Conservation (phyloP, 2,888 invertebrate species). For the Ophraella communa region DNA sequence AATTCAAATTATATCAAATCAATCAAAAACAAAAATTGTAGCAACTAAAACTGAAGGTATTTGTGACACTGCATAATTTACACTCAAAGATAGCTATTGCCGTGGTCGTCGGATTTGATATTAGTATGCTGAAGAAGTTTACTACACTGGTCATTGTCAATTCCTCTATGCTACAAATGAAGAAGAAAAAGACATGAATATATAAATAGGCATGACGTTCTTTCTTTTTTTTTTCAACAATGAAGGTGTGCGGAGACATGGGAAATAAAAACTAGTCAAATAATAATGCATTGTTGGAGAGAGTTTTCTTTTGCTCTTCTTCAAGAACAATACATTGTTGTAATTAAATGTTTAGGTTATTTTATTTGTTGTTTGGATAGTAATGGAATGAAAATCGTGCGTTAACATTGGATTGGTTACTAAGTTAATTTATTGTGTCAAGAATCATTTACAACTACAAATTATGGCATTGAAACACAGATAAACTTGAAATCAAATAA, state of each 20-base stretch:
- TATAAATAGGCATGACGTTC: background rate
- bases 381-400: too few species aligned
- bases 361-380: background rate
- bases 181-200: constrained; percentile 2
- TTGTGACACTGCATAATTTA: constrained; percentile 23
- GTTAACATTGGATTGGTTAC: too few species aligned
- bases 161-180: constrained; percentile 21
- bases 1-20: too few species aligned
- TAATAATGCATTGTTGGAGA: background rate
- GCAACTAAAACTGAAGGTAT: too few species aligned
- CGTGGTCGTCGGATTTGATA: constrained; percentile 14
- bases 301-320: constrained; percentile 1
- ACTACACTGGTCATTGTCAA: constrained; percentile 25
- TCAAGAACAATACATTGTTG: background rate
- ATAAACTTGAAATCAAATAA: too few species aligned
- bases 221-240: background rate
- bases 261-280: background rate
- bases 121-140: constrained; percentile 30
- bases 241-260: background rate
- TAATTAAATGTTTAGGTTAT: background rate
- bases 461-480: too few species aligned
- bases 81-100: constrained; percentile 29
- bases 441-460: too few species aligned
- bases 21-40: too few species aligned
- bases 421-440: too few species aligned